Conservation (phyloP, 1,140 invertebrate genomes). For the Panonychus citri region DNA sequence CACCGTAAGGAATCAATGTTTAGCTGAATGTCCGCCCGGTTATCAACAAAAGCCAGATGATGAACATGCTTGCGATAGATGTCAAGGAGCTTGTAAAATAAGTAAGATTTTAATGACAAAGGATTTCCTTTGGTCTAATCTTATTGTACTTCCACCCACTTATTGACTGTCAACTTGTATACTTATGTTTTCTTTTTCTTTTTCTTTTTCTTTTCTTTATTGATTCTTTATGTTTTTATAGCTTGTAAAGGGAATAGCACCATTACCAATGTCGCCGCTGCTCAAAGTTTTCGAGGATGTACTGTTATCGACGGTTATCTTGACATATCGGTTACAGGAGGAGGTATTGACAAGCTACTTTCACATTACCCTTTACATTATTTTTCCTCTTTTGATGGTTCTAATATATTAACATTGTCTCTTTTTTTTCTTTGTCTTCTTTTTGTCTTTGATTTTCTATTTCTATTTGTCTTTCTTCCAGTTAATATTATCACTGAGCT, state of each 20-base stretch:
- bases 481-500: conserved; percentile 49
- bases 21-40: conserved; percentile 46
- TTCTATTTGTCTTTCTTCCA: too few relatives aligned
- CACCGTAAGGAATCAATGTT: conserved; percentile 29
- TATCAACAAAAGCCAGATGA: conserved; percentile 32
- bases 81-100: conserved; percentile 26
- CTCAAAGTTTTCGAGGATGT: conserved; percentile 52
- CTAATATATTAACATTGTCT: conserved; percentile 5
- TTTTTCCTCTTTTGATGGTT: not conserved
- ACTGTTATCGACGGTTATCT: conserved; percentile 54
- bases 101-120: conserved; percentile 15
- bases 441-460: too few relatives aligned
- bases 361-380: too few relatives aligned
- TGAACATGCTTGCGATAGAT: conserved; percentile 21
- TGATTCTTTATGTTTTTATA: too few relatives aligned
- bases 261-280: conserved; percentile 47
- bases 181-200: too few relatives aligned
- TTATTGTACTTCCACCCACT: too few relatives aligned
- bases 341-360: conserved; percentile 19
- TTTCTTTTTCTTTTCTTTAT: too few relatives aligned
- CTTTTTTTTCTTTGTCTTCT: conserved; percentile 4
- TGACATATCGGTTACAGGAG: conserved; percentile 54
- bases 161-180: too few relatives aligned
- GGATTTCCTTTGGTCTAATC: not conserved
- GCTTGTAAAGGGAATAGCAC: conserved; percentile 36